Conservation (phyloP, 2,113 vertebrate genomes). For the Pongo abelii region DNA sequence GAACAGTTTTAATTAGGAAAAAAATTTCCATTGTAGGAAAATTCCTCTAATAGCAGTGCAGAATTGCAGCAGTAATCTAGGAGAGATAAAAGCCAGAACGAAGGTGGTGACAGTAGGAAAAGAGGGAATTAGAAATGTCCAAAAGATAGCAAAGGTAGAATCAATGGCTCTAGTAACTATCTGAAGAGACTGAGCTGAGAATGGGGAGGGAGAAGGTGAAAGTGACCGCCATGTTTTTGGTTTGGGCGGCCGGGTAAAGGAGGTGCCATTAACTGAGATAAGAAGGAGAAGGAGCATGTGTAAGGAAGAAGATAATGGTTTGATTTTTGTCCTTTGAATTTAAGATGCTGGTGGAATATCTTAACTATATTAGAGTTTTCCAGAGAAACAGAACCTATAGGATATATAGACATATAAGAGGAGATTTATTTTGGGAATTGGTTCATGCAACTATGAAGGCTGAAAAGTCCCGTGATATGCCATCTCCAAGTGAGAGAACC, state of each 20-base stretch:
- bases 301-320: neutral
- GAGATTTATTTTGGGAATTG: neutral
- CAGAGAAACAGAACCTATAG: neutral
- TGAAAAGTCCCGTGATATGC: neutral
- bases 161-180: neutral
- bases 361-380: neutral
- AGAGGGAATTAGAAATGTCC: neutral
- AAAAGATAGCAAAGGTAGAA: neutral
- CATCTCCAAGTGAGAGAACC: neutral
- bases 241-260: neutral
- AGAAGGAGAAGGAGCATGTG: neutral
- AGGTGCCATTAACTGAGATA: neutral
- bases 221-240: neutral
- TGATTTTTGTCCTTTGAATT: neutral
- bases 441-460: neutral
- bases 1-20: neutral
- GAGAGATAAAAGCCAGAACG: neutral
- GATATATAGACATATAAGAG: neutral
- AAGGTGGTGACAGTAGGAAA: neutral
- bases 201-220: neutral
- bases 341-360: neutral
- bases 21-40: neutral
- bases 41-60: neutral
- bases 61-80: neutral
- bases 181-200: neutral